Conservation (phyloP, 2,888 invertebrate genomes). For the Hirtodrosophila confusa region DNA sequence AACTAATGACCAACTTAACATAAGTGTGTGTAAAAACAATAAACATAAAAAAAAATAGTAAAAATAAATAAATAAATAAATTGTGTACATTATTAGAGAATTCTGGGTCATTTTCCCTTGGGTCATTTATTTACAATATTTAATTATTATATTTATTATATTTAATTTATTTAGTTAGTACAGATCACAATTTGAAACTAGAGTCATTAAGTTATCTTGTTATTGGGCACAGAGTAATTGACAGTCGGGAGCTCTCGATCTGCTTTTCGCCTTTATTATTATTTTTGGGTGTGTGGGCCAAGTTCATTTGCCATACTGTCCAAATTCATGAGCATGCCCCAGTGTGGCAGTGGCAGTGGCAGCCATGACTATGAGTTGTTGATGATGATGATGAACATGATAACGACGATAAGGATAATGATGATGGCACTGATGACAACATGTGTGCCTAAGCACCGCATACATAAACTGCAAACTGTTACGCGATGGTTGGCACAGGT, state of each 20-base stretch:
- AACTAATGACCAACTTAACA: too few relatives aligned
- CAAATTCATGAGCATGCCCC: slow-evolving; percentile 69
- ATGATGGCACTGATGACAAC: slow-evolving; percentile 56
- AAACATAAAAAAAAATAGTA: too few relatives aligned
- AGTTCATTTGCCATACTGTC: slow-evolving; percentile 59
- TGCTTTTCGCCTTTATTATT: neutral
- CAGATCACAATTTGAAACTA: too few relatives aligned
- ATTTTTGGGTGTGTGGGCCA: slow-evolving; percentile 22
- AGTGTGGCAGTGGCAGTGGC: slow-evolving; percentile 1
- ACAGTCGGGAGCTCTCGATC: too few relatives aligned
- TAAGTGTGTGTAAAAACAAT: too few relatives aligned
- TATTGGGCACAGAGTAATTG: neutral
- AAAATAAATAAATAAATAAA: too few relatives aligned
- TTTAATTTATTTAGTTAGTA: too few relatives aligned
- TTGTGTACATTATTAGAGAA: too few relatives aligned
- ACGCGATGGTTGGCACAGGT: slow-evolving; percentile 25
- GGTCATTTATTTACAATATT: too few relatives aligned
- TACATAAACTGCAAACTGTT: slow-evolving; percentile 48
- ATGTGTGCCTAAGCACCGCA: slow-evolving; percentile 55
- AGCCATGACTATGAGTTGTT: slow-evolving; percentile 3
- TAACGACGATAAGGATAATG: slow-evolving; percentile 19
- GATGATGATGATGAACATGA: slow-evolving; percentile 20
- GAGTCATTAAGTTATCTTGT: too few relatives aligned
- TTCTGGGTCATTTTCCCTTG: too few relatives aligned
- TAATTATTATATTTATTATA: too few relatives aligned